Evolutionary conservation across 2,113 vertebrate genomes (phyloP).

Genomic region (Corythornis madagascariensis): DNA sequence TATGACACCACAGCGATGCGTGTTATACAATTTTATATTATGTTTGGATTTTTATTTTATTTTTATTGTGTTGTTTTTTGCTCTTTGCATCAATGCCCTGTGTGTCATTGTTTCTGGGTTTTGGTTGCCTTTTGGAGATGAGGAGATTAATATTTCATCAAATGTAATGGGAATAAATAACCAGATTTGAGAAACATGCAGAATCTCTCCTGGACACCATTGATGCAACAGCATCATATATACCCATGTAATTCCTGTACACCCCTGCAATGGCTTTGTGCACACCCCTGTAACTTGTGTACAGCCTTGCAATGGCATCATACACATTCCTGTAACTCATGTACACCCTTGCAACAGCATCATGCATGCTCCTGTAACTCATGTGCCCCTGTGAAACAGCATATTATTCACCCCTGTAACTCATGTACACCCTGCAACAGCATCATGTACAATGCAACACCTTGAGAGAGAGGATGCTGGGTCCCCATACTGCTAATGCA

Average conservation of each 20-base stretch:
- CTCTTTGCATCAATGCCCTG: background rate
- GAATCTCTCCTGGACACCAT: background rate
- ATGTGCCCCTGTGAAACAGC: background rate
- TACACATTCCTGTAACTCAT: background rate
- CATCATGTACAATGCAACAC: accelerated
- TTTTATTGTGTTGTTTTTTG: background rate
- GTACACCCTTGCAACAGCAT: background rate
- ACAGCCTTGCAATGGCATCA: background rate
- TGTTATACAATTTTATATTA: background rate
- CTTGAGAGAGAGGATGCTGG: background rate
- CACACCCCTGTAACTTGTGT: accelerated
- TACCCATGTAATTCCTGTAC: background rate
- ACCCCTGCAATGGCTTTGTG: background rate
- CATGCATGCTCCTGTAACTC: background rate
- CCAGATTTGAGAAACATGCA: conserved; percentile 16
- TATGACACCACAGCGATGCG: background rate
- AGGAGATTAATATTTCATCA: conserved; percentile 57
- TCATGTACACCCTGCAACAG: too few relatives aligned
- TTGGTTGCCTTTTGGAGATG: conserved; percentile 54
- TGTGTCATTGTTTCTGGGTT: background rate
- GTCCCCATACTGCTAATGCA: background rate
- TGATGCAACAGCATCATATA: background rate
- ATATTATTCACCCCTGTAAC: background rate
- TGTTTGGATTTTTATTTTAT: background rate
- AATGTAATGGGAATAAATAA: conserved; percentile 27